A percentile compares a stretch with the other conserved stretches of the same genome.
Conservation (phyloP, 2,888 invertebrate genomes). For the Steinernema hermaphroditum region DNA sequence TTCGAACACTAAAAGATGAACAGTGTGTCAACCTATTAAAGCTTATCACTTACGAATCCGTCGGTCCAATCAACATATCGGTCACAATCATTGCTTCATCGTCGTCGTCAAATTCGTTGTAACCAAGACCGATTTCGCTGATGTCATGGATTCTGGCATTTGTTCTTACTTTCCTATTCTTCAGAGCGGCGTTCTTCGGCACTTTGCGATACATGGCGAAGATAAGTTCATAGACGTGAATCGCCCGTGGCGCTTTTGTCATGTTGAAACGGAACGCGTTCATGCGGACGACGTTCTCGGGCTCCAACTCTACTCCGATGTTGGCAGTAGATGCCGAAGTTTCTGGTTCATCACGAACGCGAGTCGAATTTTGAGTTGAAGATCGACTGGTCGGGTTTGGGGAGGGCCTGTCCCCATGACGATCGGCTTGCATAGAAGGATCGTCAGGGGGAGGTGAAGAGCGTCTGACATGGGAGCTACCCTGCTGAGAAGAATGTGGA, state of each 20-base stretch:
- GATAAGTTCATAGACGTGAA: neutral
- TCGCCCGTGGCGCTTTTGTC: neutral
- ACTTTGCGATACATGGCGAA: neutral
- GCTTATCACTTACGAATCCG: neutral
- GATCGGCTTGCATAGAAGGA: no score
- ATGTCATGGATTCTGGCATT: neutral
- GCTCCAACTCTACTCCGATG: no score
- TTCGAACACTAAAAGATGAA: neutral
- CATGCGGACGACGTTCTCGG: neutral
- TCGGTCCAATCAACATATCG: neutral
- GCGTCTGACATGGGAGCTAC: no score
- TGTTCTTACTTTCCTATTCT: neutral
- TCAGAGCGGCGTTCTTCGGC: neutral
- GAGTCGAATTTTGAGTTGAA: no score
- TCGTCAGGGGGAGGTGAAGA: no score
- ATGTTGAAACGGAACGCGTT: conserved; percentile 21
- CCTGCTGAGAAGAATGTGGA: no score
- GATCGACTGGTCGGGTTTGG: no score
- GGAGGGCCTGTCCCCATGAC: no score
- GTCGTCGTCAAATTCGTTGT: neutral
- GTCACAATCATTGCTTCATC: neutral
- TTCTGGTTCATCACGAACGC: no score
- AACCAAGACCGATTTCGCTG: conserved; percentile 2
- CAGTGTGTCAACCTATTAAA: neutral
- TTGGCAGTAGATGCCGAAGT: no score